These are phyloP conservation scores for Phorcus lineatus DNA, from an alignment of 2,888 invertebrate genomes.

Conservation along the genomic window DNA sequence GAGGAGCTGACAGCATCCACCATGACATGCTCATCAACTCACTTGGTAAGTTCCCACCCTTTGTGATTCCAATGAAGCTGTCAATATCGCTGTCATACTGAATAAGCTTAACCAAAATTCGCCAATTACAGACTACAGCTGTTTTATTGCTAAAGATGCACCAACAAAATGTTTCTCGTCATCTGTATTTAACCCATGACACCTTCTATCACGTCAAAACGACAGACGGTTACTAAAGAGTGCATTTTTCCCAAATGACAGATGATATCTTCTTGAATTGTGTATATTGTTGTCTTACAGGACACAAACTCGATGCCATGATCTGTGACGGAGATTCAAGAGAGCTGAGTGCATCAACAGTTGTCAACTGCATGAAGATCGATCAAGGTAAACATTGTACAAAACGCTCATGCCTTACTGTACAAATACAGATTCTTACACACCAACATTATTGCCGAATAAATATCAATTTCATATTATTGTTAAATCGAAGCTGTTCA, in stretches of 20 bases:
- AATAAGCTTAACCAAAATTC: too few relatives aligned
- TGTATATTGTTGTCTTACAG: conserved; percentile 33
- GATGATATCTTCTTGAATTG: too few relatives aligned
- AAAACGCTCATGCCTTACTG: conserved; percentile 44
- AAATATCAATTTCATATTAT: too few relatives aligned
- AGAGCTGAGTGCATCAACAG: conserved; percentile 55
- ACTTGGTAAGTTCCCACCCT: conserved; percentile 44
- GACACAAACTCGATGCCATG: conserved; percentile 52
- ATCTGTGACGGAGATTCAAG: conserved; percentile 58
- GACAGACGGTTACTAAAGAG: too few relatives aligned
- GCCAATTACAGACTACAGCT: too few relatives aligned
- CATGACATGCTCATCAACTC: conserved; percentile 56
- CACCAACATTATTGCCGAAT: conserved; percentile 1
- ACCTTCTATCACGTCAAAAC: too few relatives aligned
- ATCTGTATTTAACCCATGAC: too few relatives aligned
- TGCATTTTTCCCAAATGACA: conserved; percentile 35
- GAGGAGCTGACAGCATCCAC: conserved; percentile 58
- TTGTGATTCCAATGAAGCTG: background rate
- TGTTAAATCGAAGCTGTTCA: background rate
- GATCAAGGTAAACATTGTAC: conserved; percentile 49
- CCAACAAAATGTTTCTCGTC: too few relatives aligned
- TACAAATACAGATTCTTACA: conserved; percentile 40
- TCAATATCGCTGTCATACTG: too few relatives aligned
- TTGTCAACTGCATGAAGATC: conserved; percentile 59
- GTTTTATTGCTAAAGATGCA: too few relatives aligned